A percentile compares a stretch with the other conserved stretches of the same genome.
Conservation (phyloP, 2,888 invertebrate species). For the Coronaproctus castanopsis region DNA sequence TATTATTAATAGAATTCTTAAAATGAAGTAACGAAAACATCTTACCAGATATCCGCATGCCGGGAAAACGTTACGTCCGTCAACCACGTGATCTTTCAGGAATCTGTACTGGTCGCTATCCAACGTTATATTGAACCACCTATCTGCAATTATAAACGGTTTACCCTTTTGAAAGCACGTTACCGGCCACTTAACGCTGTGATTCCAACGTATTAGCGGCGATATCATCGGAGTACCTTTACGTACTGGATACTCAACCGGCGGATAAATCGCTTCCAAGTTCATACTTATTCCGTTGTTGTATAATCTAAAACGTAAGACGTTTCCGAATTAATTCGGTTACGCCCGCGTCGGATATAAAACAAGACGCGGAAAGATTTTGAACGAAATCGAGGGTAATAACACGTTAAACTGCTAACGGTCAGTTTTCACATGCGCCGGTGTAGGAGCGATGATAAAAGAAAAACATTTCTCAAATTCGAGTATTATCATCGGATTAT, state of each 20-base stretch:
- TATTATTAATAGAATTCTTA: no score
- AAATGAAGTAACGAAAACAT: background rate
- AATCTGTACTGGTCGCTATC: slow-evolving; percentile 1
- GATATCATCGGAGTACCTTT: background rate
- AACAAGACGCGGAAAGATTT: no score
- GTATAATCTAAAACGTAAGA: background rate
- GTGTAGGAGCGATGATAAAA: no score
- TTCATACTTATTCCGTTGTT: background rate
- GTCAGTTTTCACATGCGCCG: no score
- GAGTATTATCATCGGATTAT: no score
- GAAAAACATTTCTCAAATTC: no score
- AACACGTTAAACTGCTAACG: no score
- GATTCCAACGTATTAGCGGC: background rate
- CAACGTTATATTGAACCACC: slow-evolving; percentile 5
- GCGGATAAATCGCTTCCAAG: background rate
- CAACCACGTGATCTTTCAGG: slow-evolving; percentile 3
- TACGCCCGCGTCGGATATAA: no score
- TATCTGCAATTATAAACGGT: background rate
- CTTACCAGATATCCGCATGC: slow-evolving; percentile 4
- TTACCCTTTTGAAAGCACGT: background rate
- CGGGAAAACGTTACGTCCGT: slow-evolving; percentile 7
- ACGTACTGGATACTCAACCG: background rate
- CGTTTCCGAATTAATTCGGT: no score
- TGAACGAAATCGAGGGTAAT: no score
- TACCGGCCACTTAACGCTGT: slow-evolving; percentile 30